A percentile compares a stretch with the other conserved stretches of the same genome.
Evolutionary conservation across 2,797 vertebrate species (phyloP).

Genomic region (Enteromius anoplus): DNA sequence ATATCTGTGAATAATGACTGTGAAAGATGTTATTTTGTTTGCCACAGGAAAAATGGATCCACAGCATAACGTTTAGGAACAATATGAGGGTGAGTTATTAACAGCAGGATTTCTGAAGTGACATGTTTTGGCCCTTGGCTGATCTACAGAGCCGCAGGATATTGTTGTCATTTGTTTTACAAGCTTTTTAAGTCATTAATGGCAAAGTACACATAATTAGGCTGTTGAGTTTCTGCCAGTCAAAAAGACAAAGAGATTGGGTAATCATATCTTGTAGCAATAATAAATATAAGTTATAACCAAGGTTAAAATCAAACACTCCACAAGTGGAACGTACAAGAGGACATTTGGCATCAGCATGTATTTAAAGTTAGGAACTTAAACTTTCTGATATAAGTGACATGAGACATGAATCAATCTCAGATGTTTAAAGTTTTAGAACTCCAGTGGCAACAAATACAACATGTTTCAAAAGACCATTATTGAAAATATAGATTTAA

Average conservation of each 20-base stretch:
- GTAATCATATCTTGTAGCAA: background rate
- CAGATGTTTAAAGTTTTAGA: background rate
- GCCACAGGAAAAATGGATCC: background rate
- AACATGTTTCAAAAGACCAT: background rate
- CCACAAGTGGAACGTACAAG: background rate
- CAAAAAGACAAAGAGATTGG: background rate
- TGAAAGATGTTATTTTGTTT: background rate
- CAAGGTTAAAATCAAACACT: background rate
- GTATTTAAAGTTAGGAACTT: background rate
- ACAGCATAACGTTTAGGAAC: background rate
- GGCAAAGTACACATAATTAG: background rate
- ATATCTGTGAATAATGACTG: background rate
- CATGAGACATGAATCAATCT: background rate
- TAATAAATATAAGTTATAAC: background rate
- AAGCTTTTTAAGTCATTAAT: slow-evolving; percentile 5
- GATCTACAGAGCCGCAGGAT: background rate
- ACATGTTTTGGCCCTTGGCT: background rate
- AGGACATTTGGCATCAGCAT: background rate
- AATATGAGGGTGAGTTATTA: background rate
- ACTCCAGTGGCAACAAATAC: background rate
- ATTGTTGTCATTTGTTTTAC: slow-evolving; percentile 2
- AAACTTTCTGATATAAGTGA: background rate
- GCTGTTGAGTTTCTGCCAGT: background rate
- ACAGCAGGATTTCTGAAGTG: background rate
- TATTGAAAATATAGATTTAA: background rate